phyloP scores from a whole-genome alignment of 53 echinoderm and acorn worm genomes.

The Apostichopus leukothele region DNA sequence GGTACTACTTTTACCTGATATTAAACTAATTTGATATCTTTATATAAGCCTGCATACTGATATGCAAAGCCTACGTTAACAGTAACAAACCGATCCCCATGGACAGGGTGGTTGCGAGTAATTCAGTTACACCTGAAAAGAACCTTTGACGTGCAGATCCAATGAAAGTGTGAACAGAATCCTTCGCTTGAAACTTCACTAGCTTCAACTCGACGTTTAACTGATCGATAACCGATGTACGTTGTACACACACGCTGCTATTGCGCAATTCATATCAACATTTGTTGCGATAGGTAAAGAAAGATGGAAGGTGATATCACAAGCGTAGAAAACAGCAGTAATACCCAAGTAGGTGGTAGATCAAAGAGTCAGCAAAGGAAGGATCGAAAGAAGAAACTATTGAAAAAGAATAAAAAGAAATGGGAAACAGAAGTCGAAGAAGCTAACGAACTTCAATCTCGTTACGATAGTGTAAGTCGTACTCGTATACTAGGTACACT shows the following conservation, averaged over 20 bases:
- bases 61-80: too few species aligned
- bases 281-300: not conserved
- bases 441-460: slow-evolving; percentile 46
- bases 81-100: too few species aligned
- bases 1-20: too few species aligned
- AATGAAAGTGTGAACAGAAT: too few species aligned
- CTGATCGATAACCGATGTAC: not conserved
- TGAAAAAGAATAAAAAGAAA: slow-evolving; percentile 28
- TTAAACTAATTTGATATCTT: too few species aligned
- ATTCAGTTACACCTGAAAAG: too few species aligned
- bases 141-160: too few species aligned
- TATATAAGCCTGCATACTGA: too few species aligned
- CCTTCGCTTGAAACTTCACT: not conserved
- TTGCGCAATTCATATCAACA: not conserved
- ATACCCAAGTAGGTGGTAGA: not conserved
- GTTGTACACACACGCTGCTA: not conserved
- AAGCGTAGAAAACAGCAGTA: not conserved
- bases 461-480: slow-evolving; percentile 58
- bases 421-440: slow-evolving; percentile 68
- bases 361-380: not conserved
- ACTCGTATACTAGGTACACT: too few species aligned
- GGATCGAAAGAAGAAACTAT: not conserved
- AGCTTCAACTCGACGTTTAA: not conserved
- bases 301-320: not conserved
- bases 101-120: too few species aligned